These are phyloP conservation scores for Euleptes europaea DNA, from an alignment of 2,113 vertebrate species.

Conservation along the genomic window DNA sequence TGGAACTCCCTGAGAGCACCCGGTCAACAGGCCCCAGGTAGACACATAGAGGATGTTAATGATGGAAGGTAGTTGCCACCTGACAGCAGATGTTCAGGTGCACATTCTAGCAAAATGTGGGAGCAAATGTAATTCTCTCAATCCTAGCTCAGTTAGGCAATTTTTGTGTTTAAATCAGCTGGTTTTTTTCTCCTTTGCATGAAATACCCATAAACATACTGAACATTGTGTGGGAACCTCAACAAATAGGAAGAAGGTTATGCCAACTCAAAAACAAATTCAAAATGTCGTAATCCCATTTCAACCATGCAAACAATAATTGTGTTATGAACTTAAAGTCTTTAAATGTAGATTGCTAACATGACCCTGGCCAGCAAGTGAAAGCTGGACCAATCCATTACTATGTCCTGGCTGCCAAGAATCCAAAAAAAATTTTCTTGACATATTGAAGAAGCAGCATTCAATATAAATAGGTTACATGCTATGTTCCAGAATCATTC, in stretches of 20 bases:
- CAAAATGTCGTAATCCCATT: not conserved
- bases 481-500: constrained; percentile 26
- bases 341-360: not conserved
- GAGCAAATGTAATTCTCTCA: not conserved
- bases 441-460: not conserved
- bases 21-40: too few species aligned
- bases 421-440: not conserved
- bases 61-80: not conserved
- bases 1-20: too few species aligned
- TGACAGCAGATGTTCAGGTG: not conserved
- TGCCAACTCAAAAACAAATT: not conserved
- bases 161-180: not conserved
- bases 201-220: not conserved
- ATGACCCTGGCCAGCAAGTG: not conserved
- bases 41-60: not conserved
- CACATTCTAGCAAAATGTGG: not conserved
- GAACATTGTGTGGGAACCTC: not conserved
- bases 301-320: not conserved
- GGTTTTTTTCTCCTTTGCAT: not conserved
- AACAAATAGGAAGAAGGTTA: not conserved
- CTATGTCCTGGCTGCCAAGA: not conserved
- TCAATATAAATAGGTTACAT: not conserved
- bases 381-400: not conserved
- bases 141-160: not conserved
- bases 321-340: not conserved